These are phyloP conservation scores for Andrena cerasifolii DNA, from an alignment of 1,140 invertebrate species.

Conservation along the genomic window DNA sequence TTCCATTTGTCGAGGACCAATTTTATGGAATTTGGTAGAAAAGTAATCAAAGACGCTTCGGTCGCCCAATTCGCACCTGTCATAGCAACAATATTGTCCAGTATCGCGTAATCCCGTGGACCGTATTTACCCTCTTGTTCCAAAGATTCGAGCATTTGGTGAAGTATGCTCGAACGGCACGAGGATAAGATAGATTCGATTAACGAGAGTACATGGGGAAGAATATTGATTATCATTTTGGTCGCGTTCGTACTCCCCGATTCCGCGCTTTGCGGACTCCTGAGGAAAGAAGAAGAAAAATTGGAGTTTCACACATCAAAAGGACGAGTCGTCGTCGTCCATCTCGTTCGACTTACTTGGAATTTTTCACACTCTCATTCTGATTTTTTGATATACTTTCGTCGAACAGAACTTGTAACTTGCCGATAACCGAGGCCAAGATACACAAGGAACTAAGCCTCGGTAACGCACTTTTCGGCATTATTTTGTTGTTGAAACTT, in stretches of 20 bases:
- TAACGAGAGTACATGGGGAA: conserved; percentile 85
- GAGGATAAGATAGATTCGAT: conserved; percentile 84
- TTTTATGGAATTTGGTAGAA: conserved; percentile 84
- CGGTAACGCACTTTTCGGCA: conserved; percentile 84
- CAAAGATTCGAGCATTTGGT: conserved; percentile 82
- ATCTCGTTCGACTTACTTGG: conserved; percentile 65
- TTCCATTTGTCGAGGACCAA: conserved; percentile 87
- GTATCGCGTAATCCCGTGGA: conserved; percentile 81
- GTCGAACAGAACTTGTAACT: conserved; percentile 87
- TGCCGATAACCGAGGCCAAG: conserved; percentile 87
- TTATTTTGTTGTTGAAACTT: conserved; percentile 75
- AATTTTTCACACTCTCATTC: conserved; percentile 73
- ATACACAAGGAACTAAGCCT: conserved; percentile 86
- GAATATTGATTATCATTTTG: conserved; percentile 83
- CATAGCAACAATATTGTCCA: conserved; percentile 85
- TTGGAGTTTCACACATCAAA: not conserved
- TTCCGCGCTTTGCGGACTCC: conserved; percentile 69
- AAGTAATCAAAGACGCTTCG: conserved; percentile 83
- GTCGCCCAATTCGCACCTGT: conserved; percentile 83
- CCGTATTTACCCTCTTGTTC: conserved; percentile 81
- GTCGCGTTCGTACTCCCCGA: conserved; percentile 65
- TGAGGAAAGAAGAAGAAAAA: conserved; percentile 6
- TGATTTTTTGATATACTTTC: conserved; percentile 75
- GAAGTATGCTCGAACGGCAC: conserved; percentile 82
- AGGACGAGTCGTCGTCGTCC: too few species aligned